Evolutionary conservation across 30 jellyfish, hydroid and myxozoan genomes (phyloP).

Genomic region (Cassiopea xamachana): DNA sequence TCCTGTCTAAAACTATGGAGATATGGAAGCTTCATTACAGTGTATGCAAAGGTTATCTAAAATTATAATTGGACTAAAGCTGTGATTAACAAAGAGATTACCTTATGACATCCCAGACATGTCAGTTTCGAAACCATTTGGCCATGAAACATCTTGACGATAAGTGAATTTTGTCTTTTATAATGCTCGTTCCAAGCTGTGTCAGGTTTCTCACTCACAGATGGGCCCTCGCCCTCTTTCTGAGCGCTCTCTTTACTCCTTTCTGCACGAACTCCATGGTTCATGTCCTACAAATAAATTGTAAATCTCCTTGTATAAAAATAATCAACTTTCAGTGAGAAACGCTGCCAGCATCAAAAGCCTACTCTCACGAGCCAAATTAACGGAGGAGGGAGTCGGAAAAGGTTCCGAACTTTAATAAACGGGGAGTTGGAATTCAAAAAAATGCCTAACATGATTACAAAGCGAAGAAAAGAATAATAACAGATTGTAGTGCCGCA

Average conservation of each 20-base stretch:
- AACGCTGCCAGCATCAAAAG: too few species aligned
- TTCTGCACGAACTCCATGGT: constrained; percentile 63
- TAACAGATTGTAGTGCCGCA: too few species aligned
- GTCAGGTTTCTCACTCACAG: constrained; percentile 82
- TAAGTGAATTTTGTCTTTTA: constrained; percentile 83
- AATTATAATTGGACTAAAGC: background rate
- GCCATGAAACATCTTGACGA: constrained; percentile 94
- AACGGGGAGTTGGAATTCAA: too few species aligned
- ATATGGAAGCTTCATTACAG: too few species aligned
- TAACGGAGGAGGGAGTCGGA: too few species aligned
- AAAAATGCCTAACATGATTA: too few species aligned
- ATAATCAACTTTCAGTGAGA: too few species aligned
- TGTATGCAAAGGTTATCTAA: background rate
- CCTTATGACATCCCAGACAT: constrained; percentile 93
- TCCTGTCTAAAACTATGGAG: too few species aligned
- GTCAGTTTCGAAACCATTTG: constrained; percentile 93
- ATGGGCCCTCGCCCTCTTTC: constrained; percentile 71
- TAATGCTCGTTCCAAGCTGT: constrained; percentile 91
- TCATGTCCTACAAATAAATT: constrained; percentile 68
- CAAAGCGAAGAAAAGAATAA: too few species aligned
- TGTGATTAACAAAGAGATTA: background rate
- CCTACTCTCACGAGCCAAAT: too few species aligned
- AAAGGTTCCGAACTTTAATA: too few species aligned
- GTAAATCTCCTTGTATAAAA: too few species aligned
- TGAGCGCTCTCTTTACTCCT: constrained; percentile 43